Percentiles rank a stretch among this genome's conserved stretches.
Conservation (phyloP, 2,113 vertebrate species). For the Burhinus bistriatus region DNA sequence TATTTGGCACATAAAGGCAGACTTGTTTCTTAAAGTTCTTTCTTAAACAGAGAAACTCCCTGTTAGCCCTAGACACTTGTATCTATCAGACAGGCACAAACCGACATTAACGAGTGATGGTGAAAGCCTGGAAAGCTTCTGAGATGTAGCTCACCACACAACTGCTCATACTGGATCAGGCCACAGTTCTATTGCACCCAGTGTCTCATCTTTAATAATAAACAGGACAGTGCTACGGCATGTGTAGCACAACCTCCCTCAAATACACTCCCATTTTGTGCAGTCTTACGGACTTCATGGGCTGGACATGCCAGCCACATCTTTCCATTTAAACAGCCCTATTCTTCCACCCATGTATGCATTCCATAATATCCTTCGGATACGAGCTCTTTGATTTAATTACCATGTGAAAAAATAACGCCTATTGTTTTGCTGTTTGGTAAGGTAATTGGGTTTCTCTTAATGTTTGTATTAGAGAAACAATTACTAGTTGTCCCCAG, state of each 20-base stretch:
- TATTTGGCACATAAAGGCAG: background rate
- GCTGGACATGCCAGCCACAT: background rate
- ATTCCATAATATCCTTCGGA: background rate
- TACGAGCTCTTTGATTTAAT: background rate
- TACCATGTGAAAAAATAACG: background rate
- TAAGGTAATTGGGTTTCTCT: background rate
- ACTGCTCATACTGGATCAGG: background rate
- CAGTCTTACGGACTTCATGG: rapidly evolving
- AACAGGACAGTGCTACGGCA: background rate
- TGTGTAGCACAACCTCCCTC: background rate
- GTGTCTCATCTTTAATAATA: background rate
- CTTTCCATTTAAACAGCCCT: background rate
- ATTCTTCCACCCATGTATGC: background rate
- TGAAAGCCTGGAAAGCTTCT: background rate
- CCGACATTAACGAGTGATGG: background rate
- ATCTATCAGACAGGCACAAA: background rate
- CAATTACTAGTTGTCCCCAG: background rate
- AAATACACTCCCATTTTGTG: background rate
- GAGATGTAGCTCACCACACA: background rate
- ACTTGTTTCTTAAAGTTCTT: background rate
- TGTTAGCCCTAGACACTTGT: background rate
- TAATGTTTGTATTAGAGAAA: background rate
- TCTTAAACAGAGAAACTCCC: background rate
- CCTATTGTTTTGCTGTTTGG: background rate
- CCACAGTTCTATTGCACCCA: background rate